Base-by-base conservation (phyloP, 2,797 vertebrate genomes). In the Ambastaia sidthimunki region DNA sequence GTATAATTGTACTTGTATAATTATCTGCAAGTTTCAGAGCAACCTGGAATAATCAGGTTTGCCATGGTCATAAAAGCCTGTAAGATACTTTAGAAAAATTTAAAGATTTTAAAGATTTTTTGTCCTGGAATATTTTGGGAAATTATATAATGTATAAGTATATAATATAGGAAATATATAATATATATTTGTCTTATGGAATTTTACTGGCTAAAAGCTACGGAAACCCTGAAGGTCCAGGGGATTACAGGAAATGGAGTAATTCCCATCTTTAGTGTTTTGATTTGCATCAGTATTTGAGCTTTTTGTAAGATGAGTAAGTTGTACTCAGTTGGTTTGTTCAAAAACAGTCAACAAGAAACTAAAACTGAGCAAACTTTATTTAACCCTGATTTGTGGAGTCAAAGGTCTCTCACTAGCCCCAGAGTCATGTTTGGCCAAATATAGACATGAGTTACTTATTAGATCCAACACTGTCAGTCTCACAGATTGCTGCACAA, bases 361-460 rank as follows among this genome's bases (percentile, higher is more conserved):
- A 75, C 88, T 85, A 87, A 85, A 85, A 89, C 86, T 88, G 83
- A 89, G 90, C 90, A 92, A 93, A 93, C 93, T 93, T 94, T 94
- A 93, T 91, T 94, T 93, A 94, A 94, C 93, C 93, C 90, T 77
- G 86, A 87, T 87, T 90, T 87, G 67, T 77, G 9, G 90, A 93
- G 92, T 94, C 94, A 95, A 93, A 93, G 94, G 92, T 90, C 88
- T 90, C 80, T 86, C 86, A 92, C 83, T 89, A 83, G 88, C 88
- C 89, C 28, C 90, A 85, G 28, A 92, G 86, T 85, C 86, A 88
- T 81, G 93, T 93, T 92, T 88, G 93, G 93, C 92, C 94, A 98
- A 98, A 98, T 96, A 97, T 96, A 92, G 93, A 97, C 94, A 95
- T 90, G 91, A 89, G 94, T 97, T 97, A 98, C 87, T 96, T 92